Evolutionary conservation across 2,888 invertebrate species (phyloP).

Genomic region (Parnassius apollo): DNA sequence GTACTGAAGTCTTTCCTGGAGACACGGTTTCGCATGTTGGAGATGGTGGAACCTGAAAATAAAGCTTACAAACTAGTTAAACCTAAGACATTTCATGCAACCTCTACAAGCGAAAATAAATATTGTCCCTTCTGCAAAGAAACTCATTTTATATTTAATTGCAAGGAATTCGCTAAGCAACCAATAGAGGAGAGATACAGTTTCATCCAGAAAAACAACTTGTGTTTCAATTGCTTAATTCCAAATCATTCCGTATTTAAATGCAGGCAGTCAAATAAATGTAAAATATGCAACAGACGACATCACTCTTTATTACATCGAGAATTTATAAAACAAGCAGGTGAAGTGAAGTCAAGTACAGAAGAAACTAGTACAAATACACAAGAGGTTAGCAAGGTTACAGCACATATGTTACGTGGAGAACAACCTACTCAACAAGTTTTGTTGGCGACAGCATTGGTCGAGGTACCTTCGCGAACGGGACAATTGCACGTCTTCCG

Average conservation of each 20-base stretch:
- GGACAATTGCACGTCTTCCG: constrained; percentile 25
- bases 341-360: too few species aligned
- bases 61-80: too few species aligned
- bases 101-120: too few species aligned
- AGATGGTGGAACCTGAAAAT: too few species aligned
- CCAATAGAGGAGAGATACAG: not conserved
- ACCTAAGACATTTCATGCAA: too few species aligned
- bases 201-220: not conserved
- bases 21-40: too few species aligned
- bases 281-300: constrained; percentile 4
- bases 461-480: not conserved
- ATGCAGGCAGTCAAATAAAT: constrained; percentile 25
- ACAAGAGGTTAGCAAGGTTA: too few species aligned
- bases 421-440: not conserved
- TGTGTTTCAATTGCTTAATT: constrained; percentile 15
- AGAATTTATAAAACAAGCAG: not conserved
- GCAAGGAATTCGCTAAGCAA: not conserved
- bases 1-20: too few species aligned
- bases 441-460: constrained; percentile 4
- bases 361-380: too few species aligned
- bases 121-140: too few species aligned
- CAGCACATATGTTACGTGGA: too few species aligned
- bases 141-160: constrained; percentile 30
- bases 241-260: constrained; percentile 3
- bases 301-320: constrained; percentile 17